Base-by-base conservation (phyloP, 2,797 vertebrate genomes). In the Eupleurogrammus muticus region DNA sequence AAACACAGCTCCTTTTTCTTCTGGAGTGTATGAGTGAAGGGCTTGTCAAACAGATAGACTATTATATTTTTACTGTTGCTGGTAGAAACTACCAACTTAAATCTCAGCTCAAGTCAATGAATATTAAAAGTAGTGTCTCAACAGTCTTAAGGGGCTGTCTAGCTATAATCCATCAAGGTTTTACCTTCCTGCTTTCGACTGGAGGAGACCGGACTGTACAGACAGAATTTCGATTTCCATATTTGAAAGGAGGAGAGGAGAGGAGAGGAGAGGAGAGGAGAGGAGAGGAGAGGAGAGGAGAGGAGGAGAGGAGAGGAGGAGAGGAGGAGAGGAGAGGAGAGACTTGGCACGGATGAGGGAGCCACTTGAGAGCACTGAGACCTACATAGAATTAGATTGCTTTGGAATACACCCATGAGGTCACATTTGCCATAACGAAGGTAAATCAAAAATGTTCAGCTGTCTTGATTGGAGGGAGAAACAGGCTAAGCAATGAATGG, bases 371-470 rank as follows among this genome's bases (percentile, higher is more conserved):
- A 89, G 69, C 62, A 63, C 70, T 67, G 87, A 86, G 68, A 85
- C 82, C 79, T 79, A 87, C 69, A 79, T 66, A 83, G 85, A 88
- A 84, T 85, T 70, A 83, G 84, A 89, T 79, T 81, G 75, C 72
- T 80, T 70, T 80, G 79, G 79, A 90, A 86, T 70, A 79, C 75
- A 88, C 83, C 75, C 76, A 49, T 66, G 84, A 86, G 88, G 77
- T 87, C 85, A 89, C 75, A 77, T 88, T 87, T 85, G 87, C 77
- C 84, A 87, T 84, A 87, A 85, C 53, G 53, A 84, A 83, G 70
- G 90, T 85, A 89, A 90, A 92, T 91, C 89, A 89, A 86, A n/a
- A 28, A 90, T 84, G 80, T 86, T 89, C 82, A 82, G 86, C 77
- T 84, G 67, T 78, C 85, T 87, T 89, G 90, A 91, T 93, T 91